Evolutionary conservation across 2,113 vertebrate species (phyloP).

Genomic region (Panthera uncia): DNA sequence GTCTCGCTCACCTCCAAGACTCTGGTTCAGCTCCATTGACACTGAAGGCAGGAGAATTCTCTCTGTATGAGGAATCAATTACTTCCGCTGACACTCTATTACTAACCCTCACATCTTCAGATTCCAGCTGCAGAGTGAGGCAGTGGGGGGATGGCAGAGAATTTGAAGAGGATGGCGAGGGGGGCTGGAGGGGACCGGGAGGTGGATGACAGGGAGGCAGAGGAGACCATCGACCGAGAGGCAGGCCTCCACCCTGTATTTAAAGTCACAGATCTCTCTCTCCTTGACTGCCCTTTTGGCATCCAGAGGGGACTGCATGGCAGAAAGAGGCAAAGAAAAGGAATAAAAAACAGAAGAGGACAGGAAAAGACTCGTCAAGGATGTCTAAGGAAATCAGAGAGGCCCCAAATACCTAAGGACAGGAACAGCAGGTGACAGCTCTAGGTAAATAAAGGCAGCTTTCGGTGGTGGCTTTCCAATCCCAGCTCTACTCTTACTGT

Average conservation of each 20-base stretch:
- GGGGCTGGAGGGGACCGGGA: constrained; percentile 55
- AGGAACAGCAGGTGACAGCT: neutral
- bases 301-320: neutral
- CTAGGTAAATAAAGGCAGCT: neutral
- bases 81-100: constrained; percentile 86
- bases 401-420: constrained; percentile 60
- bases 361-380: constrained; percentile 49
- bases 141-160: constrained; percentile 19
- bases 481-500: neutral
- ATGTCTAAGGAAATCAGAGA: constrained; percentile 69
- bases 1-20: constrained; percentile 82
- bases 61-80: constrained; percentile 86
- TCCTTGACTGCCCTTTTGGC: constrained; percentile 63
- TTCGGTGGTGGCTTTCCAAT: neutral
- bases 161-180: constrained; percentile 53
- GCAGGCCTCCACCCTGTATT: constrained; percentile 76
- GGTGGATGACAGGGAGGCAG: constrained; percentile 21
- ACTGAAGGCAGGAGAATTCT: constrained; percentile 83
- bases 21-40: constrained; percentile 85
- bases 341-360: neutral
- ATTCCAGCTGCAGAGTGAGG: constrained; percentile 81
- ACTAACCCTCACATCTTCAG: constrained; percentile 80
- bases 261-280: constrained; percentile 76
- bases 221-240: constrained; percentile 60
- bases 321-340: constrained; percentile 77